These are phyloP conservation scores for Ataeniobius toweri DNA, from an alignment of 2,797 vertebrate species.

Conservation along the genomic window DNA sequence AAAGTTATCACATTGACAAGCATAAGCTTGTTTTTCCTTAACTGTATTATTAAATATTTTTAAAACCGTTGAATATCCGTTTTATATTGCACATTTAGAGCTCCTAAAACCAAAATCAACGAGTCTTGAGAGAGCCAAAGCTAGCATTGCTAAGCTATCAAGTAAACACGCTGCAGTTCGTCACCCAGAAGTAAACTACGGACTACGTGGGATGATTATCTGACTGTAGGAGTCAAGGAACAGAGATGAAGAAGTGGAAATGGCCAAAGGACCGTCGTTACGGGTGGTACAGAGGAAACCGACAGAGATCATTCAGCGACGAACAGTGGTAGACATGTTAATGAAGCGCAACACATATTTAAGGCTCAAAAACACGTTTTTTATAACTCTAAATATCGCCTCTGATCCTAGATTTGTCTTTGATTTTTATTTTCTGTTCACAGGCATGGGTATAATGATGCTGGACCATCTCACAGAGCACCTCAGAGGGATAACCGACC, in stretches of 20 bases:
- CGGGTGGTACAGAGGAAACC: constrained; percentile 58
- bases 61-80: accelerated
- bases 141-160: constrained; percentile 47
- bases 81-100: neutral
- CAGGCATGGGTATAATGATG: constrained; percentile 55
- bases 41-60: neutral
- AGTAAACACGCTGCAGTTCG: constrained; percentile 34
- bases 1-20: neutral
- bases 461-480: constrained; percentile 54
- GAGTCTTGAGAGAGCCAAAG: constrained; percentile 3
- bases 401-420: neutral
- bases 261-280: constrained; percentile 62
- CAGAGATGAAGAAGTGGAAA: constrained; percentile 75
- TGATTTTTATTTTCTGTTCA: neutral
- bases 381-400: neutral
- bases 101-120: neutral
- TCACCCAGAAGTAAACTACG: neutral
- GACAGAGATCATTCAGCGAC: constrained; percentile 47
- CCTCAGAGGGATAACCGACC: constrained; percentile 40
- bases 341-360: neutral
- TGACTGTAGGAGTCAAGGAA: neutral
- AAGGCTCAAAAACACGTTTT: neutral
- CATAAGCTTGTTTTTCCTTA: neutral
- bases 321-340: constrained; percentile 55
- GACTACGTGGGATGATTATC: neutral